These are phyloP conservation scores for Numida meleagris DNA, from an alignment of 2,113 vertebrate species.

Conservation along the genomic window DNA sequence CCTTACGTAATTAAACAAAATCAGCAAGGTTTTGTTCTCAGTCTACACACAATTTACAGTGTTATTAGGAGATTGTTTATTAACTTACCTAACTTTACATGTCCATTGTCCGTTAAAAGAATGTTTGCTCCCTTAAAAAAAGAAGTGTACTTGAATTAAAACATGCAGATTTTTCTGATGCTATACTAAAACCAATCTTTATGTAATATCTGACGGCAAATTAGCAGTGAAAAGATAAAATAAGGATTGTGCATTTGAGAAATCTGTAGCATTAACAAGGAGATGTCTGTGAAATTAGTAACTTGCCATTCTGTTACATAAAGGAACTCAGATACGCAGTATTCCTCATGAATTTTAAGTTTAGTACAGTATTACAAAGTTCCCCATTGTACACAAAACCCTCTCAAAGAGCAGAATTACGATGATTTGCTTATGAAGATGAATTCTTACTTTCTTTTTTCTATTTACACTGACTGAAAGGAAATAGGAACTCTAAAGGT, in stretches of 20 bases:
- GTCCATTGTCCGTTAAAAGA: slow-evolving; percentile 96
- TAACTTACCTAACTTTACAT: slow-evolving; percentile 95
- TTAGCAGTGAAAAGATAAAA: not conserved
- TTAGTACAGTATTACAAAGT: not conserved
- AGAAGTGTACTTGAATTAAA: slow-evolving; percentile 55
- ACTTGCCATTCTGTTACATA: not conserved
- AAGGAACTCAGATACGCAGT: not conserved
- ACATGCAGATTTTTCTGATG: not conserved
- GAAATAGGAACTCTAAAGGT: slow-evolving; percentile 30
- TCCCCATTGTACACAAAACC: not conserved
- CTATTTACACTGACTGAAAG: slow-evolving; percentile 1
- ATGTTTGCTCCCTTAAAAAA: slow-evolving; percentile 96
- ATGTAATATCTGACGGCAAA: not conserved
- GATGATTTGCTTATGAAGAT: not conserved
- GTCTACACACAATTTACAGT: not conserved
- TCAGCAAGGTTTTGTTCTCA: not conserved
- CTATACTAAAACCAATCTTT: not conserved
- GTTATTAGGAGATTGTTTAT: not conserved
- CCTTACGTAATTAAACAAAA: not conserved
- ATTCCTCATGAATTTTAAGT: not conserved
- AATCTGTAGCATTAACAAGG: not conserved
- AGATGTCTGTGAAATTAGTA: not conserved
- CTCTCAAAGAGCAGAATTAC: not conserved
- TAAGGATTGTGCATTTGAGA: not conserved
- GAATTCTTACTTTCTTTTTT: not conserved